These are phyloP conservation scores for Drosophila infuscata DNA, from an alignment of 2,888 invertebrate species.

Conservation along the genomic window DNA sequence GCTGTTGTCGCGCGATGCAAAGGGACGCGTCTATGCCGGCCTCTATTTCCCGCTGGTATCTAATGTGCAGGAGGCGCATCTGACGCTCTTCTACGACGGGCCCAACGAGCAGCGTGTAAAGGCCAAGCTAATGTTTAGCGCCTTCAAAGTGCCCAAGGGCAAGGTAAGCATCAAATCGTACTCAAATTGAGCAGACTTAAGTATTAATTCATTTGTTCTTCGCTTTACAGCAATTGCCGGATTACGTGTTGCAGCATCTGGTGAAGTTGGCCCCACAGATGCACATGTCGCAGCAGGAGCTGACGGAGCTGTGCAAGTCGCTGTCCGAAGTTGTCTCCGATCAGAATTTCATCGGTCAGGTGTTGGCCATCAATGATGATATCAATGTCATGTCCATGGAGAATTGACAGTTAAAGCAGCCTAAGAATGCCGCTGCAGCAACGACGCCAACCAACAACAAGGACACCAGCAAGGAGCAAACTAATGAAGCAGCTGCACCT, in stretches of 20 bases:
- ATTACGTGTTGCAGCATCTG: constrained; percentile 87
- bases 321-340: constrained; percentile 90
- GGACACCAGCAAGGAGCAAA: constrained; percentile 21
- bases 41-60: constrained; percentile 93
- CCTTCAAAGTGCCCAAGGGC: constrained; percentile 88
- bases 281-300: constrained; percentile 88
- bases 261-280: constrained; percentile 90
- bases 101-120: constrained; percentile 88
- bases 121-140: constrained; percentile 91
- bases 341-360: constrained; percentile 90
- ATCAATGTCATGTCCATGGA: constrained; percentile 92
- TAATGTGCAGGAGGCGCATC: constrained; percentile 87
- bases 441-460: neutral
- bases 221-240: constrained; percentile 86
- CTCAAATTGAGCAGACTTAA: neutral
- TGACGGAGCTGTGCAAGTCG: constrained; percentile 88
- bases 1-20: constrained; percentile 92
- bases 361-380: constrained; percentile 92
- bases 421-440: constrained; percentile 72
- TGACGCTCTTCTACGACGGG: constrained; percentile 92
- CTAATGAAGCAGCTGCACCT: constrained; percentile 63
- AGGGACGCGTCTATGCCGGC: constrained; percentile 93
- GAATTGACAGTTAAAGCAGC: constrained; percentile 87
- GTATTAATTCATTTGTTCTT: neutral
- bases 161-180: constrained; percentile 45